phyloP scores from a whole-genome alignment of 2,113 vertebrate species.

The Dascyllus trimaculatus region DNA sequence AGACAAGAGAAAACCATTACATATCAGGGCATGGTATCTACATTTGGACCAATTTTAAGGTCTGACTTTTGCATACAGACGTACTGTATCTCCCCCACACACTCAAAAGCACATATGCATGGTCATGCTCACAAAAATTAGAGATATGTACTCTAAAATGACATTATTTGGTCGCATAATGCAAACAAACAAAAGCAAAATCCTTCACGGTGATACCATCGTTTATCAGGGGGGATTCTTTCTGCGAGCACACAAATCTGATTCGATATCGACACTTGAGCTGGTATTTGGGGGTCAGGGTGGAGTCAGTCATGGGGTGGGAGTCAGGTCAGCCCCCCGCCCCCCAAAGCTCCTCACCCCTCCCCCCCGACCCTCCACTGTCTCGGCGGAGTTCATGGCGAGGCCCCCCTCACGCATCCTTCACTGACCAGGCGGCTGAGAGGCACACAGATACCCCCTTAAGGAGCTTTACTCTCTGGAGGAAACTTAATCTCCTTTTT shows the following conservation, averaged over 20 bases:
- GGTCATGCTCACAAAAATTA: constrained; percentile 10
- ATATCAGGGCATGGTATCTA: not conserved
- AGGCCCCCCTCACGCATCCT: constrained; percentile 74
- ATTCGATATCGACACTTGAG: constrained; percentile 46
- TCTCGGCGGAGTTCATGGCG: constrained; percentile 64
- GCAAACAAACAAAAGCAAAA: constrained; percentile 53
- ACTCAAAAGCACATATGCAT: constrained; percentile 18
- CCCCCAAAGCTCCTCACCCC: constrained; percentile 31
- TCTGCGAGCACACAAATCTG: constrained; percentile 36
- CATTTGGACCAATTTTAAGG: constrained; percentile 35
- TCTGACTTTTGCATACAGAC: constrained; percentile 6
- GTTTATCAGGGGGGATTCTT: constrained; percentile 30
- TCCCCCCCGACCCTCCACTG: constrained; percentile 36
- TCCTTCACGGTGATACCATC: constrained; percentile 19
- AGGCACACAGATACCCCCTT: constrained; percentile 87
- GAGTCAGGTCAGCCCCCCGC: constrained; percentile 66
- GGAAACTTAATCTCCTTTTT: constrained; percentile 89
- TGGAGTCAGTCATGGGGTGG: constrained; percentile 42
- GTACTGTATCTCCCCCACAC: constrained; percentile 34
- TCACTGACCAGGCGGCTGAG: constrained; percentile 86
- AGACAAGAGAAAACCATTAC: not conserved
- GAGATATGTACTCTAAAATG: constrained; percentile 33
- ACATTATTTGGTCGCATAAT: constrained; percentile 24
- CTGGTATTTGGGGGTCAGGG: constrained; percentile 31
- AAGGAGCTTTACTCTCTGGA: constrained; percentile 87